Conservation (phyloP, 2,113 vertebrate genomes). For the Mellivora capensis region DNA sequence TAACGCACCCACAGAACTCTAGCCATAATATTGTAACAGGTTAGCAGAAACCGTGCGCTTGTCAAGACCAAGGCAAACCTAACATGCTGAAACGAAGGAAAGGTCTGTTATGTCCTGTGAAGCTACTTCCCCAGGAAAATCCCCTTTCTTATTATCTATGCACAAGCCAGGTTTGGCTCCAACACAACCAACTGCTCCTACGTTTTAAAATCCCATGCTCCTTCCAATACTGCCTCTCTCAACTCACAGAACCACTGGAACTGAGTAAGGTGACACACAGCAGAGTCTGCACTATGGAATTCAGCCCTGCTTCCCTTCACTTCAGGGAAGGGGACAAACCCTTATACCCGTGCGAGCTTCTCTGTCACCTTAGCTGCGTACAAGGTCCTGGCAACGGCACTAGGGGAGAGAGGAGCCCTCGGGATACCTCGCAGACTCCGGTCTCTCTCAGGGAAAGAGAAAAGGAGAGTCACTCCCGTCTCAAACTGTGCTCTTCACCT, state of each 20-base stretch:
- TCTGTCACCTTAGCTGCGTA: background rate
- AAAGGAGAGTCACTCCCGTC: background rate
- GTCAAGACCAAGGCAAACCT: background rate
- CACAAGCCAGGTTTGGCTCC: background rate
- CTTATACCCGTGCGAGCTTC: background rate
- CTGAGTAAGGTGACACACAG: background rate
- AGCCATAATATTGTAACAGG: background rate
- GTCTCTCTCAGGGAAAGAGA: background rate
- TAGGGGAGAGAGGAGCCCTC: background rate
- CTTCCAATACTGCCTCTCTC: background rate
- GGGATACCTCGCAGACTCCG: background rate
- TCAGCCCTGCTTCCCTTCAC: background rate
- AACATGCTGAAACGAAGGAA: background rate
- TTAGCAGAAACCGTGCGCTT: background rate
- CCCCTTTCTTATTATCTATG: background rate
- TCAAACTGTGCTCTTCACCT: background rate
- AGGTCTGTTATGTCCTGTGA: background rate
- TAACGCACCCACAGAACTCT: background rate
- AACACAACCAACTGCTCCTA: background rate
- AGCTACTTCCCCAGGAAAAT: background rate
- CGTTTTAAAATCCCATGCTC: background rate
- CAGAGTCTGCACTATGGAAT: background rate
- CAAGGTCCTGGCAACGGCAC: background rate
- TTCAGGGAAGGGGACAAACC: background rate
- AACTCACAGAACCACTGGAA: background rate